Evolutionary conservation across 2,797 vertebrate species (phyloP), one percentile per base, ranked within the genome.

Genomic region (Notamacropus eugenii): DNA sequence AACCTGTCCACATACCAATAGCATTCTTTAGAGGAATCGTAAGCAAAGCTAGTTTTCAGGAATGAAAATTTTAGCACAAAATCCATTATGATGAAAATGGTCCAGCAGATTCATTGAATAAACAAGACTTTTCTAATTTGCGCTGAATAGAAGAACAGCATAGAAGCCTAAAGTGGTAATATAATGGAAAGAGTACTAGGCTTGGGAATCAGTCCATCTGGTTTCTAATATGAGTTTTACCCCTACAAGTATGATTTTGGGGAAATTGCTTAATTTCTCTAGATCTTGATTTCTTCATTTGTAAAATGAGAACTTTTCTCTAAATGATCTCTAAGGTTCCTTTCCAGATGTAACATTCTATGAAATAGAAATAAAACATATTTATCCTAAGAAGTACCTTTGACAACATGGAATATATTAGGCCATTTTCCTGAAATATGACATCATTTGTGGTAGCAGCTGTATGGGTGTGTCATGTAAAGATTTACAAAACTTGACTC

Each of bases 1-100:
- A 98, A 97, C 96, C 29, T 93, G 97, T 97, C 96, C 98, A 95
- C 97, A 97, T 98, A 97, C 98, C 98, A 95, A 92, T 94, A 96
- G 97, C 98, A 98, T 98, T 98, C 98, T 97, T 99, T 97, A 90
- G 97, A 97, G 95, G 98, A 94, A 96, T 97, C 98, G 98, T 98
- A 98, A 98, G 98, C 97, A 98, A 97, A 93, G 29, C 95, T 98
- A 98, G 97, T 98, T 98, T 97, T 97, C 96, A 98, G 97, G 93
- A 96, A 95, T 95, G 96, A 96, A 97, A 93, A 57, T 93, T 93
- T 97, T 96, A 16, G 97, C 98, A 98, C 97, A 98, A 96, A 97
- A 92, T 98, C 97, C 97, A 98, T 98, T 98, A 98, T 98, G 97
- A 98, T 97, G 98, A 98, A 98, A 97, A 97, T 95, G 93, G 96